Percentiles rank a stretch among this genome's conserved stretches.
Conservation (phyloP, 2,797 vertebrate genomes). For the Siniperca scherzeri region DNA sequence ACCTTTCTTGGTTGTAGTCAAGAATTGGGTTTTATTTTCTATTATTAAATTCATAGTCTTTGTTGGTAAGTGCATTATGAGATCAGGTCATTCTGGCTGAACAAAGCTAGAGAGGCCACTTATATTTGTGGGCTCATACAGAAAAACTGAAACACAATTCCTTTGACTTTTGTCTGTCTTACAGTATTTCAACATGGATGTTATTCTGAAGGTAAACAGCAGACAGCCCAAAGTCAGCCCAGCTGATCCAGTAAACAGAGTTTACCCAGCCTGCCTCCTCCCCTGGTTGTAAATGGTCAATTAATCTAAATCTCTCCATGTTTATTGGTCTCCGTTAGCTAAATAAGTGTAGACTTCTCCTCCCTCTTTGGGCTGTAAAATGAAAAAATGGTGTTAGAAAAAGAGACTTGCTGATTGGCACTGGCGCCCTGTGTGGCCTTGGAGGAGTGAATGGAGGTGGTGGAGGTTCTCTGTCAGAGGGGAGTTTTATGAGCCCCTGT, state of each 20-base stretch:
- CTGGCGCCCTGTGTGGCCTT: constrained; percentile 83
- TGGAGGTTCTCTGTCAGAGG: constrained; percentile 53
- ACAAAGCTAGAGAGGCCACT: background rate
- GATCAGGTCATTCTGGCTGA: background rate
- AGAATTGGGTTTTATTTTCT: background rate
- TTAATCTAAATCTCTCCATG: constrained; percentile 77
- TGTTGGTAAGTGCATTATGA: background rate
- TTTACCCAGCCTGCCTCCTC: constrained; percentile 65
- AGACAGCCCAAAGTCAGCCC: constrained; percentile 51
- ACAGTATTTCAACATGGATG: background rate
- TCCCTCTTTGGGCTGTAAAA: constrained; percentile 74
- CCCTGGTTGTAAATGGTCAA: constrained; percentile 75
- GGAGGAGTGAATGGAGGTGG: constrained; percentile 43
- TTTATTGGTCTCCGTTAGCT: constrained; percentile 84
- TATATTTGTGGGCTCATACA: background rate
- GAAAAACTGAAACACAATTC: background rate
- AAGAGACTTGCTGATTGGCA: constrained; percentile 78
- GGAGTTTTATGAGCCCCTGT: constrained; percentile 83
- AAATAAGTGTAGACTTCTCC: constrained; percentile 78
- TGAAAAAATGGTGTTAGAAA: constrained; percentile 61
- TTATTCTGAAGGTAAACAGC: constrained; percentile 8
- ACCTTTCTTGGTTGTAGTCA: background rate
- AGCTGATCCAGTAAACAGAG: constrained; percentile 43
- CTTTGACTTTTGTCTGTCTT: background rate
- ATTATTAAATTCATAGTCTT: background rate